Evolutionary conservation across 2,888 invertebrate species (phyloP), one percentile per base, ranked within the genome.

Genomic region (Campoletis raptor): DNA sequence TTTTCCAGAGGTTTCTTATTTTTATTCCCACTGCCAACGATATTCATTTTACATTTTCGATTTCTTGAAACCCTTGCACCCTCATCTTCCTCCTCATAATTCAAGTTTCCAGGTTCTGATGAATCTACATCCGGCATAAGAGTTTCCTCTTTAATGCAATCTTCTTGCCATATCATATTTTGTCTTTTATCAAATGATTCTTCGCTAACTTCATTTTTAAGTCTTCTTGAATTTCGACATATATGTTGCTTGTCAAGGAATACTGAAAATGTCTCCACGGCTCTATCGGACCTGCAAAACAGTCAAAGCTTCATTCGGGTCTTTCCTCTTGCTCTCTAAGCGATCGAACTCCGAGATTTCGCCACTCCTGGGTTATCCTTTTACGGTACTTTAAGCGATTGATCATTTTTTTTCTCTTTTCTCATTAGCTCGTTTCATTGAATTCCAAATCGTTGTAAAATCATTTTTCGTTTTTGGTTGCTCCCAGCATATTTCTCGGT

Each of bases 241-340:
- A 90, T 79, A 89, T 89, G 93, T 86, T 91, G 91, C 89, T 82
- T 90, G 81, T 92, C 90, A 89, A 92, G 89, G 87, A 91, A 91
- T 88, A 91, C 89, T 90, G 88, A 92, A 91, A 92, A 91, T 83
- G 92, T 86, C 89, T 90, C 90, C 91, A 89, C 90, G 87, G 83
- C 88, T 89, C 87, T 92, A 91, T 90, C 86, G 90, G 91, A 94
- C 92, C 94, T 94, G 93, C 85, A 94, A 94, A 94, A 94, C 88
- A 93, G 91, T 92, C 91, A 90, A 91, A 90, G 90, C 92, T 93
- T 93, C 92, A 92, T 92, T 92, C 90, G 83, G 87, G 88, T 89
- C 79, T 87, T 88, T 86, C 15, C 36, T 37, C 54, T 24, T 8
- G 3, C 24, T 21, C 24, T 30, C 42, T 72, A 21, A 15, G 15